Conservation (phyloP, 2,797 vertebrate species). For the Sebastes reedi region DNA sequence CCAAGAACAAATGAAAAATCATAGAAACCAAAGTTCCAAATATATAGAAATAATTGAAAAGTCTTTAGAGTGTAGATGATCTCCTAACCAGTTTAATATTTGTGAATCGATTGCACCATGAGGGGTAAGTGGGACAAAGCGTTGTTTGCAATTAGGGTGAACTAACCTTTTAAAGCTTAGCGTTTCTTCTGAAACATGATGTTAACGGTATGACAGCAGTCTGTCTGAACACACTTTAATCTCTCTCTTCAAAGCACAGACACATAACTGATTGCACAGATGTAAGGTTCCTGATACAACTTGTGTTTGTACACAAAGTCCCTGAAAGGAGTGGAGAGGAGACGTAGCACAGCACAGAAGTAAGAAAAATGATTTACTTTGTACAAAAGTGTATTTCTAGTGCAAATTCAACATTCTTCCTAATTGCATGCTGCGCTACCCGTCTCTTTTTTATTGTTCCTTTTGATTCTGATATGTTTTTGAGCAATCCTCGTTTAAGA, state of each 20-base stretch:
- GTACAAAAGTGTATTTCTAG: constrained; percentile 27
- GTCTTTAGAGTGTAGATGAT: not conserved
- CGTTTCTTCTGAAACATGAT: constrained; percentile 2
- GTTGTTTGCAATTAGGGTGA: constrained; percentile 8
- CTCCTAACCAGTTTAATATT: not conserved
- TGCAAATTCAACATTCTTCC: constrained; percentile 30
- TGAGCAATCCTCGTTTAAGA: not conserved
- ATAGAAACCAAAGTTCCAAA: not conserved
- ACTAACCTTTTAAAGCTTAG: constrained; percentile 8
- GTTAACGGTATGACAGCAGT: not conserved
- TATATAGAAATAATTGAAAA: not conserved
- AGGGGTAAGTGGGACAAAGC: not conserved
- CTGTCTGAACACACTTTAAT: not conserved
- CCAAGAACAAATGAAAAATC: not conserved
- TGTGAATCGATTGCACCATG: not conserved
- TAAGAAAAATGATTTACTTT: constrained; percentile 13
- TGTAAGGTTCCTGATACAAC: constrained; percentile 19
- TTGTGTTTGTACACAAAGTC: constrained; percentile 18
- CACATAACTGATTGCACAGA: constrained; percentile 23
- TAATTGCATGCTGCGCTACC: constrained; percentile 13
- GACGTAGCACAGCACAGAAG: constrained; percentile 7
- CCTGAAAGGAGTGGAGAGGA: constrained; percentile 27
- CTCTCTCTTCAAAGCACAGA: not conserved
- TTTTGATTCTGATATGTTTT: not conserved
- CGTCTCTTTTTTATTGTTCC: not conserved